phyloP scores from a whole-genome alignment of 2,113 vertebrate species.

The Pelmatolapia mariae region DNA sequence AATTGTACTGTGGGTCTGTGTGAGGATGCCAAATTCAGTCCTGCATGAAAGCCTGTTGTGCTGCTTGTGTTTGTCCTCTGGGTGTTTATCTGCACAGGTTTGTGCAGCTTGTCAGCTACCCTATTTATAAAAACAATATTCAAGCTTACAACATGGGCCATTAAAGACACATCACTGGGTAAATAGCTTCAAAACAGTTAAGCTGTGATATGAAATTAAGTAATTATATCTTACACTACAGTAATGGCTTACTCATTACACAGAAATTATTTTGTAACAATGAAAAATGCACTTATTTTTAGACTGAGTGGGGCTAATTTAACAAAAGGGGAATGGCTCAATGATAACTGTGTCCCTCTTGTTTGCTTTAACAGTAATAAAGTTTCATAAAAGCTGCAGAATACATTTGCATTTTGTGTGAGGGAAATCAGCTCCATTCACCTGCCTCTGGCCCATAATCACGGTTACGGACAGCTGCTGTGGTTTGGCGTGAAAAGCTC shows the following conservation, averaged over 20 bases:
- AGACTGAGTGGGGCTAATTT: neutral
- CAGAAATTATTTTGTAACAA: neutral
- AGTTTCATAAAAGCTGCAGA: neutral
- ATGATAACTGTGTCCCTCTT: neutral
- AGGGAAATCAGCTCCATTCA: neutral
- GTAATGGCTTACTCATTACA: neutral
- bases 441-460: neutral
- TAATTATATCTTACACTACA: rapidly evolving
- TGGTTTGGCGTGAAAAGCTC: neutral
- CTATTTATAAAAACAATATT: neutral
- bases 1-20: neutral
- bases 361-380: neutral
- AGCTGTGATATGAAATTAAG: neutral
- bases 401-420: neutral
- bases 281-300: neutral
- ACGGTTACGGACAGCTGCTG: neutral
- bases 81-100: neutral
- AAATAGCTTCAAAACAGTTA: neutral
- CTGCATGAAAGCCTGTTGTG: neutral
- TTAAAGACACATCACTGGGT: neutral
- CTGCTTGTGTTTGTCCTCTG: neutral
- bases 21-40: neutral
- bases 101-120: neutral
- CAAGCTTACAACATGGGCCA: neutral
- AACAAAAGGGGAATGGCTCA: neutral